A percentile compares a stretch with the other conserved stretches of the same genome.
Conservation (phyloP, 2,113 vertebrate species). For the Melanerpes aurifrons region DNA sequence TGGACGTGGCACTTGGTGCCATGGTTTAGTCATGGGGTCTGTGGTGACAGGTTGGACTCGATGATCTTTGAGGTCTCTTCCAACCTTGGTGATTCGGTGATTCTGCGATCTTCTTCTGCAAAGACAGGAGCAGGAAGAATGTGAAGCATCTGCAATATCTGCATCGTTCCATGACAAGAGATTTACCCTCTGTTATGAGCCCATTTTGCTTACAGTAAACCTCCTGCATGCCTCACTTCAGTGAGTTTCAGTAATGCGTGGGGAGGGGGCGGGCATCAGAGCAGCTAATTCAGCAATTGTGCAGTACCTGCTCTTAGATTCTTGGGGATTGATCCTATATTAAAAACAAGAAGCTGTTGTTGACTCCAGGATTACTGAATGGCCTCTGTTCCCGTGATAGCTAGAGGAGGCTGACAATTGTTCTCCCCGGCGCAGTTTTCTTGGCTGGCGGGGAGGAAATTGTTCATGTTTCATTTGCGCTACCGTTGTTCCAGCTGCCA, state of each 20-base stretch:
- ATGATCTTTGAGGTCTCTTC: too few relatives aligned
- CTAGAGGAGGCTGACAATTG: constrained; percentile 30
- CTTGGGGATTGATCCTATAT: constrained; percentile 21
- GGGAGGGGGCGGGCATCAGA: neutral
- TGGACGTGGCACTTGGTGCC: too few relatives aligned
- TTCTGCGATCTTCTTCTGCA: neutral
- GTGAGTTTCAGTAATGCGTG: constrained; percentile 3
- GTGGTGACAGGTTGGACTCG: too few relatives aligned
- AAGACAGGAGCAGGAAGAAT: constrained; percentile 36
- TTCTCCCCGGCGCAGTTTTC: constrained; percentile 50
- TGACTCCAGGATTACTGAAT: constrained; percentile 6
- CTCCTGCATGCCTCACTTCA: constrained; percentile 12
- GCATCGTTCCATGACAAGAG: neutral
- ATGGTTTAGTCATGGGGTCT: too few relatives aligned
- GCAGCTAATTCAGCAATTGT: constrained; percentile 6
- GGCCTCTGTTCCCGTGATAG: constrained; percentile 39
- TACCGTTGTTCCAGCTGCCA: constrained; percentile 47
- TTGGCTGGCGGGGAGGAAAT: constrained; percentile 56
- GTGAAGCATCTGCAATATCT: neutral
- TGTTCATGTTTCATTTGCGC: constrained; percentile 16
- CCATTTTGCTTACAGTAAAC: neutral
- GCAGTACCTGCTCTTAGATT: neutral
- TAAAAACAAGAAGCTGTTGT: constrained; percentile 32
- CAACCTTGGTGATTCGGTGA: too few relatives aligned
- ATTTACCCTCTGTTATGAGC: neutral